Evolutionary conservation across 2,113 vertebrate species (phyloP).

Genomic region (Ciconia stormi): DNA sequence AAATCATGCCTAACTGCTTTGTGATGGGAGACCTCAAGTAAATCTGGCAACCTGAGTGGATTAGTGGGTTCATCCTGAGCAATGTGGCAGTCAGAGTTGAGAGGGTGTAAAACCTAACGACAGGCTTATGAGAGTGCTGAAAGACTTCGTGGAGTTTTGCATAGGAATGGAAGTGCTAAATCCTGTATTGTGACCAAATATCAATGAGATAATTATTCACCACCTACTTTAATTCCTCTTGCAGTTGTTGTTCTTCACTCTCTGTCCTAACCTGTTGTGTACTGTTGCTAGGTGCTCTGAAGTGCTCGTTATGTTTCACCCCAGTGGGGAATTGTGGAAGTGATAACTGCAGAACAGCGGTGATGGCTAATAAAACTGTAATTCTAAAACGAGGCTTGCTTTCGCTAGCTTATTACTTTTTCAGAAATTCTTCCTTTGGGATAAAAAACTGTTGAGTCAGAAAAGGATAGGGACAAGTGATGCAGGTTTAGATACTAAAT

Average conservation of each 20-base stretch:
- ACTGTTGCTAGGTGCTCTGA: neutral
- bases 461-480: neutral
- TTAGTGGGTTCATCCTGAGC: neutral
- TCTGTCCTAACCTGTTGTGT: neutral
- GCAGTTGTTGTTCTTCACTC: neutral
- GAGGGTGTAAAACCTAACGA: neutral
- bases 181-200: neutral
- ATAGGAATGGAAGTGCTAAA: neutral
- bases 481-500: neutral
- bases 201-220: neutral
- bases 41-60: neutral
- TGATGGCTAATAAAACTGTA: neutral
- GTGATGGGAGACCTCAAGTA: neutral
- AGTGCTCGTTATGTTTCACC: neutral
- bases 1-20: neutral
- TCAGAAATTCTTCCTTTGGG: constrained; percentile 24
- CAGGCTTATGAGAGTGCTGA: neutral
- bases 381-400: neutral
- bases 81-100: neutral
- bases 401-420: constrained; percentile 19
- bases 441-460: constrained; percentile 6
- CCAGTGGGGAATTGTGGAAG: neutral
- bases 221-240: neutral
- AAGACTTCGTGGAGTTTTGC: neutral
- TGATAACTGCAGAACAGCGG: neutral